Conservation (phyloP, 1,140 invertebrate species). For the Drosophila bipectinata region DNA sequence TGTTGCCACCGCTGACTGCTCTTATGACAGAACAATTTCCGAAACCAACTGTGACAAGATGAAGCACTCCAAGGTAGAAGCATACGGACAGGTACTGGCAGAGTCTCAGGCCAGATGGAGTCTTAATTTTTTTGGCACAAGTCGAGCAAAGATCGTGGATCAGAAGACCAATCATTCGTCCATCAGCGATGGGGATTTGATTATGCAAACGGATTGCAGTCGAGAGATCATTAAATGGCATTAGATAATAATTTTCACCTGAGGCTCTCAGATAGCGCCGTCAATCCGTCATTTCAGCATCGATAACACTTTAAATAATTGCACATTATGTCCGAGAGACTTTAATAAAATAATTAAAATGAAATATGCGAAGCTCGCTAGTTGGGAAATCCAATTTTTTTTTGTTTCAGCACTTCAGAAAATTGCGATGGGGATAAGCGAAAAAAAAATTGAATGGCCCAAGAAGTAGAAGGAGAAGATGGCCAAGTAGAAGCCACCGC, state of each 20-base stretch:
- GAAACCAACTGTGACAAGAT: constrained; percentile 32
- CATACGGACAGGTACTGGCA: constrained; percentile 4
- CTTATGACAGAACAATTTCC: constrained; percentile 63
- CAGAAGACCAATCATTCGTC: constrained; percentile 5
- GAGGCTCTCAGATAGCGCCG: constrained; percentile 2
- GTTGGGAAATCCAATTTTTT: constrained; percentile 32
- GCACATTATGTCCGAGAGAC: constrained; percentile 49
- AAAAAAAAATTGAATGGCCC: background rate
- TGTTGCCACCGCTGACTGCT: constrained; percentile 21
- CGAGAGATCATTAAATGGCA: constrained; percentile 42
- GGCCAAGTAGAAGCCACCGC: constrained; percentile 22
- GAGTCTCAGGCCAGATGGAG: constrained; percentile 33
- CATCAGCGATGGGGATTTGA: background rate
- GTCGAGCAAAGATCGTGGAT: constrained; percentile 8
- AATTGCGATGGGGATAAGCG: constrained; percentile 37
- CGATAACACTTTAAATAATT: constrained; percentile 74
- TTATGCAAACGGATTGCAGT: constrained; percentile 37
- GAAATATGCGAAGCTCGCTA: constrained; percentile 59
- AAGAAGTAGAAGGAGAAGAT: constrained; percentile 7
- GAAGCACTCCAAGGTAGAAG: background rate
- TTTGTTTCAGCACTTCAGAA: constrained; percentile 39
- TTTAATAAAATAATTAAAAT: constrained; percentile 80
- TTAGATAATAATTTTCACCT: constrained; percentile 37
- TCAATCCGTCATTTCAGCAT: constrained; percentile 42
- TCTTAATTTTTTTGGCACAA: constrained; percentile 17